These are phyloP conservation scores for Sebastolobus alascanus DNA, from an alignment of 2,797 vertebrate species.

Conservation along the genomic window DNA sequence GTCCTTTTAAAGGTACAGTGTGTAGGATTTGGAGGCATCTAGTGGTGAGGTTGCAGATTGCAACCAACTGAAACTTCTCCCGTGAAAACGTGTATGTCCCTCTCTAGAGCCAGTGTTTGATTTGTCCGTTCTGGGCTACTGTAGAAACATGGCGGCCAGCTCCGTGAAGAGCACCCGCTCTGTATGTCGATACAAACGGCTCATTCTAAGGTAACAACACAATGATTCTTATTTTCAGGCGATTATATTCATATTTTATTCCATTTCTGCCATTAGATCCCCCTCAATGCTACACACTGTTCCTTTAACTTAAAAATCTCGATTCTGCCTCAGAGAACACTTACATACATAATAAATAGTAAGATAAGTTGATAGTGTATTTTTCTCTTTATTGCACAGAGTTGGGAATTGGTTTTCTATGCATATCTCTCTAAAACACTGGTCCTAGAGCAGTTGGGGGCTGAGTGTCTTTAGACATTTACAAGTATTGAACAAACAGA, in stretches of 20 bases:
- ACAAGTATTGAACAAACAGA: background rate
- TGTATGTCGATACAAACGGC: background rate
- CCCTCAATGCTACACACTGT: too few species aligned
- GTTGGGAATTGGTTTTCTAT: background rate
- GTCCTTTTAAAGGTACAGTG: background rate
- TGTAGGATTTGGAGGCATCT: too few species aligned
- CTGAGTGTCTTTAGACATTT: background rate
- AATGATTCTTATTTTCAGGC: background rate
- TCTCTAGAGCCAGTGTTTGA: background rate
- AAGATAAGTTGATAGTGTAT: background rate
- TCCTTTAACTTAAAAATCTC: background rate
- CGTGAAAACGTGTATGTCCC: background rate
- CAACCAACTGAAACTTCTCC: too few species aligned
- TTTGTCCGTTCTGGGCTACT: background rate
- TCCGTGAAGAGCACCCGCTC: too few species aligned
- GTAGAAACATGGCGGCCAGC: background rate
- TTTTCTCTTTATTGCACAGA: background rate
- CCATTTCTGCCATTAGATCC: too few species aligned
- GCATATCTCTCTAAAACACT: background rate
- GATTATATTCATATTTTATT: background rate
- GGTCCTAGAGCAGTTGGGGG: background rate
- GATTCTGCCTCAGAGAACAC: background rate
- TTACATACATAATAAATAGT: background rate
- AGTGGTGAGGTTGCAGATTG: too few species aligned
- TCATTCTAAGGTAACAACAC: background rate